Base-by-base conservation (phyloP, 2,113 vertebrate genomes). In the Corythornis madagascariensis region DNA sequence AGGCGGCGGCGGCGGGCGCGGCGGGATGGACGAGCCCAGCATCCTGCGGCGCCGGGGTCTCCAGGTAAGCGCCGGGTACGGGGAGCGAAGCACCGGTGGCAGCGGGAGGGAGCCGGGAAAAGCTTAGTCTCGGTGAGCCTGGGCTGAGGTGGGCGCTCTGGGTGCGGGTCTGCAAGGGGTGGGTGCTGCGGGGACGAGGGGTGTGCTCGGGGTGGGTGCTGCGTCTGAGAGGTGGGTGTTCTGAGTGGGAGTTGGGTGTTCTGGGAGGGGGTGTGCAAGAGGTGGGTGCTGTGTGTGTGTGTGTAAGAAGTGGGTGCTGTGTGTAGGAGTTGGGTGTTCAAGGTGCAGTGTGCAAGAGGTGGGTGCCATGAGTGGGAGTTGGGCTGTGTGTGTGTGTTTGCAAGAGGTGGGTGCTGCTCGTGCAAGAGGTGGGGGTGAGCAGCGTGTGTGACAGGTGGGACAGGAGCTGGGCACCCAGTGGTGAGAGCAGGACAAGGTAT, bases 21-120 rank as follows among this genome's bases (percentile, higher is more conserved):
- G 22, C 29, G 25, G 59, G 73, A 98, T 98, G 97, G 98, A 98
- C 84, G 97, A 97, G 79, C 64, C 98, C 56, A 98, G 96, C 91
- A 97, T 98, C 77, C 91, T 98, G 88, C 92, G 97, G 88, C 97
- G 97, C 43, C 96, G 97, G 20, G 97, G 97, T 81, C 97, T 98
- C 69, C 97, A 98, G 97, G 97, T 98, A 93, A 97, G 35, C 42
- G 38, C 21, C 20, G 64, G 38, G 22, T 16, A 16, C 33, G 25
- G 72, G 55, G 22, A 33, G 22, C 6, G 22, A 45, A 53, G 40
- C 19, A 35, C 17, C 48, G 59, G 60, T 14, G 14, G 19, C 26
- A 19, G 22, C 55, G 26, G 50, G 26, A 25, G 40, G 40, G 25
- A 29, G 25, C 10, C 16, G 25, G 29, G 24, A 43, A 26, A 4